Evolutionary conservation across 2,113 vertebrate species (phyloP).

Genomic region (Cheirogaleus medius): DNA sequence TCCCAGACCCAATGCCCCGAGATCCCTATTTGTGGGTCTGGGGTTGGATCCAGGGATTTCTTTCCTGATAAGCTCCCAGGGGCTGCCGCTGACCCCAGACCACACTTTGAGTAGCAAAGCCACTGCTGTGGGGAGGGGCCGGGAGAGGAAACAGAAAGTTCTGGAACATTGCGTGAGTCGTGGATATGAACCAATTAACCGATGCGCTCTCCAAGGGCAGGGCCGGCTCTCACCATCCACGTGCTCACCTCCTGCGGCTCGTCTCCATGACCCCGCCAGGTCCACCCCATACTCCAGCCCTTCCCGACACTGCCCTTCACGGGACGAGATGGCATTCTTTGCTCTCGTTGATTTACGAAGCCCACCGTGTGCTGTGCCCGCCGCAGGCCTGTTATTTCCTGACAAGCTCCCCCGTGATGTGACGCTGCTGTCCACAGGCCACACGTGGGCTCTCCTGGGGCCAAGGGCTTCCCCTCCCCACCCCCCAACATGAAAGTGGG

Average conservation of each 20-base stretch:
- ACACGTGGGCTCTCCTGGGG: not conserved
- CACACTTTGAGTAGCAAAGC: not conserved
- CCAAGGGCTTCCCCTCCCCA: too few species aligned
- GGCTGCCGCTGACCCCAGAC: rapidly evolving
- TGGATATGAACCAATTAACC: not conserved
- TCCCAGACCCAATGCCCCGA: not conserved
- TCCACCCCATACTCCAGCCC: rapidly evolving
- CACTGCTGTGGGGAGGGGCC: too few species aligned
- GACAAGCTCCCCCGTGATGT: rapidly evolving
- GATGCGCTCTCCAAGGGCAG: rapidly evolving
- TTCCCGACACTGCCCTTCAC: rapidly evolving
- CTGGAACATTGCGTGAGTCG: not conserved
- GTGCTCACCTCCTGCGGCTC: rapidly evolving
- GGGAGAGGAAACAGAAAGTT: not conserved
- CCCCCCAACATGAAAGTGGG: not conserved
- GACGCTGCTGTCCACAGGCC: not conserved
- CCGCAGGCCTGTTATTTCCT: rapidly evolving
- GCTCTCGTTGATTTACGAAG: not conserved
- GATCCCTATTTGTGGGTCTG: not conserved
- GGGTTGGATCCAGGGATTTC: too few species aligned
- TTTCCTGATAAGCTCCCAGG: not conserved
- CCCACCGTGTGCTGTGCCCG: rapidly evolving
- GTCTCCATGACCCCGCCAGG: rapidly evolving
- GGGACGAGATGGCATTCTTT: rapidly evolving
- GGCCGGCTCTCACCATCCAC: rapidly evolving